Evolutionary conservation across 1,140 invertebrate genomes (phyloP), one percentile per base, ranked within the genome.

Genomic region (Polypedilum vanderplanki): DNA sequence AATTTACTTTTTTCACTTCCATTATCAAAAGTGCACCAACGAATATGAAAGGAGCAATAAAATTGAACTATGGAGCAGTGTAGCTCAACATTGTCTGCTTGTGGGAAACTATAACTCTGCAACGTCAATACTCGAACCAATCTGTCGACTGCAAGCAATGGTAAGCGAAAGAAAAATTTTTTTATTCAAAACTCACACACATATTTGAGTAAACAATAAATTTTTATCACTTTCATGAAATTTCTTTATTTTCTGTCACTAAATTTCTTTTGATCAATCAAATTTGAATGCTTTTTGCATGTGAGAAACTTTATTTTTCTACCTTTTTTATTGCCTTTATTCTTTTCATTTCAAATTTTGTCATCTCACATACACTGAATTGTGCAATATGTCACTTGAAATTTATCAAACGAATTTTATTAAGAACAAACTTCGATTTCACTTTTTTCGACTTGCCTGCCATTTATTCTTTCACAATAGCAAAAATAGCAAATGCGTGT

Each of bases 31-130:
- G 80, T 80, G 79, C 73, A 78, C 75, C 7, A 79, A 78, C 73
- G 80, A 80, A 75, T 76, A 77, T 46, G 77, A 79, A 17, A 79
- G 80, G 40, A 81, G 78, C 41, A 78, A 77, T 75, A 80, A 78
- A 9, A 78, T 81, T 70, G 80, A 81, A 65, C 74, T 80, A 18
- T 80, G 80, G 80, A 81, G 79, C 70, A 80, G 79, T 10, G 79
- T 79, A 46, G 80, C 80, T 9, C 79, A 80, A 41, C 80, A 80
- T 73, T 80, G 80, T 75, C 76, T 81, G 3, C 78, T 80, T 3
- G 80, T 81, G 67, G 80, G 80, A 18, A 80, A 81, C 75, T 81
- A 81, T 46, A 81, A 81, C 65, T 82, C 81, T 77, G 81, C 81
- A 57, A 80, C 78, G 67, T 79, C 78, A 75, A 82, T 80, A 76